phyloP scores from a whole-genome alignment of 2,888 invertebrate species.

The Epirrhoe alternata region DNA sequence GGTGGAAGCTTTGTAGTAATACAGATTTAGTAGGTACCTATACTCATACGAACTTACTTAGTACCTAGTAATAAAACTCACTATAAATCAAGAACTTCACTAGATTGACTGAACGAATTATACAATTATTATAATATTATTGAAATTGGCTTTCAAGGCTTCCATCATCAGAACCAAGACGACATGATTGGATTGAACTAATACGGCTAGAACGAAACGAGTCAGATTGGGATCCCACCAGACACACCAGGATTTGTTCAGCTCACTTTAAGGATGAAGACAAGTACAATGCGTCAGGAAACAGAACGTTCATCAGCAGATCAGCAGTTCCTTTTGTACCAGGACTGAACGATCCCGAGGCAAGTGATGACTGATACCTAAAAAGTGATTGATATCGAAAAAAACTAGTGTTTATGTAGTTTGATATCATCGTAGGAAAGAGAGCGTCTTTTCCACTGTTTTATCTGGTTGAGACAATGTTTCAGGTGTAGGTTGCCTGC shows the following conservation, averaged over 20 bases:
- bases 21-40: no score
- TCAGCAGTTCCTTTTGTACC: conserved; percentile 36
- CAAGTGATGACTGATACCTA: conserved; percentile 8
- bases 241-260: conserved; percentile 41
- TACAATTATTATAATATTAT: no score
- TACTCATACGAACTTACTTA: no score
- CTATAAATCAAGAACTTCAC: no score
- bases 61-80: no score
- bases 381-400: background rate
- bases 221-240: conserved; percentile 37
- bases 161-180: conserved; percentile 28
- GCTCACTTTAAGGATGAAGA: conserved; percentile 40
- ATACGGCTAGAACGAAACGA: conserved; percentile 36
- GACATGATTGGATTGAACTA: conserved; percentile 36
- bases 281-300: conserved; percentile 35
- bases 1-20: no score
- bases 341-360: conserved; percentile 19
- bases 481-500: no score
- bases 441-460: no score
- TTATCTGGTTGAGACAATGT: no score
- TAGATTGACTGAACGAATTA: no score
- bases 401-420: no score
- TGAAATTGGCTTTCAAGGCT: conserved; percentile 33
- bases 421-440: no score
- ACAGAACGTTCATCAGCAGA: conserved; percentile 33